phyloP scores from a whole-genome alignment of 2,888 invertebrate genomes.

The Conistra vaccinii region DNA sequence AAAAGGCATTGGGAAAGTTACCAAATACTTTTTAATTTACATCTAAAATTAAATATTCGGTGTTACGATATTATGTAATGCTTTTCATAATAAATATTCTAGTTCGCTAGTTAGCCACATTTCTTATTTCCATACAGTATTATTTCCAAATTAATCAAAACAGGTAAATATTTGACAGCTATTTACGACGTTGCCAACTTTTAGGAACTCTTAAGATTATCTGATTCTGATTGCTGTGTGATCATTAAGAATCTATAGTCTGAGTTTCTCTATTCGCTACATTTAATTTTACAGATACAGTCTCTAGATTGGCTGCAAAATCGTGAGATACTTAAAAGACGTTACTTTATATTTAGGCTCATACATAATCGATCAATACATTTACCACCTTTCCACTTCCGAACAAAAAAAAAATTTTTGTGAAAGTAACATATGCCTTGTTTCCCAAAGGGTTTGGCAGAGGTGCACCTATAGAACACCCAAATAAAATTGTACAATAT shows the following conservation, averaged over 20 bases:
- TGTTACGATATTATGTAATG: no score
- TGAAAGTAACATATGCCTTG: neutral
- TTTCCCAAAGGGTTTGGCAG: neutral
- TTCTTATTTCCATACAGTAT: no score
- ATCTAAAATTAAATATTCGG: no score
- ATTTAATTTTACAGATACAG: neutral
- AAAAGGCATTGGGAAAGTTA: no score
- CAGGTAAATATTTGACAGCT: no score
- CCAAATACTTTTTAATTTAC: no score
- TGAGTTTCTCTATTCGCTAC: neutral
- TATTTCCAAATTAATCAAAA: no score
- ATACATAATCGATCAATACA: conserved; percentile 14
- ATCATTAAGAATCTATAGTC: neutral
- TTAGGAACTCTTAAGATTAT: no score
- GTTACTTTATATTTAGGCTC: conserved; percentile 13
- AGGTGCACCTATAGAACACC: neutral
- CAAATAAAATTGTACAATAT: conserved; percentile 7
- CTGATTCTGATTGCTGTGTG: neutral
- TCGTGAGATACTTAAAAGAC: neutral
- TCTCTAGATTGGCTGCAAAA: neutral
- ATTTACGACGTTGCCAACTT: no score
- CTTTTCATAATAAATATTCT: no score
- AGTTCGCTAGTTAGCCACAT: no score
- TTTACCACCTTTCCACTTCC: neutral
- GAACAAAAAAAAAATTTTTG: neutral